Percentiles rank a stretch among this genome's conserved stretches.
Evolutionary conservation across 2,113 vertebrate species (phyloP).

Genomic region (Microcebus ravelobensis): DNA sequence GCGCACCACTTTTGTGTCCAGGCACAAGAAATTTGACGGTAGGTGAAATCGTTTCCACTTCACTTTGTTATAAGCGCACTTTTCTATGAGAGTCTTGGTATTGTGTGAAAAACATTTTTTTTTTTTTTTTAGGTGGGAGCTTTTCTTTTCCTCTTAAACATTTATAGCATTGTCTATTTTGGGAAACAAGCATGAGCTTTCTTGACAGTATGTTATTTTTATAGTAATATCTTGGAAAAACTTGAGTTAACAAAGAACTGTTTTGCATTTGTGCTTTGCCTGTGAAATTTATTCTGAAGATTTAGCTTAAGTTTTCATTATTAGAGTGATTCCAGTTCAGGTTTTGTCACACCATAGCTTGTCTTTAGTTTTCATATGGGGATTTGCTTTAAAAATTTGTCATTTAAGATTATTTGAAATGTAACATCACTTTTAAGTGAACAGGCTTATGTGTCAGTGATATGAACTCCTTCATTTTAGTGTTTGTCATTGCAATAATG

Average conservation of each 20-base stretch:
- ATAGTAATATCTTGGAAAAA: background rate
- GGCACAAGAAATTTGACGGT: conserved; percentile 97
- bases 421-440: background rate
- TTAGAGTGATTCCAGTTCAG: background rate
- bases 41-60: conserved; percentile 69
- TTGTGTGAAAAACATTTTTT: background rate
- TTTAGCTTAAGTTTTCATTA: background rate
- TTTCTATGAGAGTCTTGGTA: background rate
- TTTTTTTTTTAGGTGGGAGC: background rate
- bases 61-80: no score
- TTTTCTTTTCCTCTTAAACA: background rate
- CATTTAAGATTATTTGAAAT: conserved; percentile 1
- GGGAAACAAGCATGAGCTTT: background rate
- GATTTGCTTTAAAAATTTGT: background rate
- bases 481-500: background rate
- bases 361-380: background rate
- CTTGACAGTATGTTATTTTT: background rate
- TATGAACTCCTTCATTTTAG: background rate
- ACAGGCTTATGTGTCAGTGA: background rate
- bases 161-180: background rate
- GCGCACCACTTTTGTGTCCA: conserved; percentile 93
- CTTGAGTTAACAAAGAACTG: background rate
- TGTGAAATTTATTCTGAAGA: background rate
- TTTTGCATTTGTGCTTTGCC: background rate
- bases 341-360: background rate